Conservation (phyloP, 2,888 invertebrate species). For the Meiosimyza platycephala region DNA sequence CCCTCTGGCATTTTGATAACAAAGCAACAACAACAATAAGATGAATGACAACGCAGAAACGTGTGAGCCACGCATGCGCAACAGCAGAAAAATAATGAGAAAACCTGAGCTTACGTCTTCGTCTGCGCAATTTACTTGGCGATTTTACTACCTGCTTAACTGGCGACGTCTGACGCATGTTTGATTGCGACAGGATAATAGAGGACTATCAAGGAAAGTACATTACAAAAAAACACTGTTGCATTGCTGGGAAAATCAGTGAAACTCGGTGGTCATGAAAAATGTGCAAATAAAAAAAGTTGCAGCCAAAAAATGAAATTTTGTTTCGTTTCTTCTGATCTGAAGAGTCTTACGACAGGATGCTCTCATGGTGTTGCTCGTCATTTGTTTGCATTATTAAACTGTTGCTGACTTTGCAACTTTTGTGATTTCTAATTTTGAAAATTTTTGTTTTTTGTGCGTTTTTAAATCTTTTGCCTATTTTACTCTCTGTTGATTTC, state of each 20-base stretch:
- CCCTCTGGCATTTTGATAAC: constrained; percentile 7
- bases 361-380: not conserved
- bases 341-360: not conserved
- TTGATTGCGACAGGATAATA: constrained; percentile 21
- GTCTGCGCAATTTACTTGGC: constrained; percentile 8
- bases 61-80: constrained; percentile 30
- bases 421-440: no score
- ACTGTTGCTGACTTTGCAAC: constrained; percentile 10
- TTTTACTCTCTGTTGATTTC: constrained; percentile 3
- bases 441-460: constrained; percentile 3
- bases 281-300: not conserved
- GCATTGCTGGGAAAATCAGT: not conserved
- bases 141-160: constrained; percentile 16
- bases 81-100: not conserved
- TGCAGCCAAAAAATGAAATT: not conserved
- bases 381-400: constrained; percentile 8
- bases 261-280: not conserved
- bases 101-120: not conserved
- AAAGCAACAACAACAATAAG: constrained; percentile 10
- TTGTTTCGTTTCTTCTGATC: not conserved
- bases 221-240: not conserved
- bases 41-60: constrained; percentile 26
- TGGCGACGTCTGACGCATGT: constrained; percentile 12
- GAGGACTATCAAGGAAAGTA: not conserved
- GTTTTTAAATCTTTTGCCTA: constrained; percentile 25